phyloP scores from a whole-genome alignment of 2,888 invertebrate genomes.

The Aphelenchoides bicaudatus region DNA sequence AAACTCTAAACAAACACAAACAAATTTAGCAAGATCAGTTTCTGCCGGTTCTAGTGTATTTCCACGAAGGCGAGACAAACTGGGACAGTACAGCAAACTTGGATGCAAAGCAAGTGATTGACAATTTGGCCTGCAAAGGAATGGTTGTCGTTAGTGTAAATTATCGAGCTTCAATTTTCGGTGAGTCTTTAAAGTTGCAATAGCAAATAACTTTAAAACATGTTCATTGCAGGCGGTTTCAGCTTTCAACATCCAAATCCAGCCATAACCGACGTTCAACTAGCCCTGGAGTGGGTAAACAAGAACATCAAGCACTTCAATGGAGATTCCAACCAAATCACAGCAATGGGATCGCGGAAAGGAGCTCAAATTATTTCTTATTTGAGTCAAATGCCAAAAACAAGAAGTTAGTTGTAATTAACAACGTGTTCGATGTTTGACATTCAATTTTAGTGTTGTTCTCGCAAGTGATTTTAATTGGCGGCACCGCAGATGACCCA shows the following conservation, averaged over 20 bases:
- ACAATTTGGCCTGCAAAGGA: slow-evolving; percentile 5
- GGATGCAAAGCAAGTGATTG: not conserved
- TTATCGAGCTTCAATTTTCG: not conserved
- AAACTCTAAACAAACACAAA: too few species aligned
- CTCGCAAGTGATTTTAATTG: slow-evolving; percentile 4
- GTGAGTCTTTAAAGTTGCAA: too few species aligned
- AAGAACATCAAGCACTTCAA: slow-evolving; percentile 1
- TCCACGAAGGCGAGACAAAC: not conserved
- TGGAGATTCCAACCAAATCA: not conserved
- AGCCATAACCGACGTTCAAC: too few species aligned
- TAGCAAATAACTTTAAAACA: too few species aligned
- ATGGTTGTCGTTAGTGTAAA: slow-evolving; percentile 6
- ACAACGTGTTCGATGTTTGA: not conserved
- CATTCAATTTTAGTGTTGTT: slow-evolving; percentile 1
- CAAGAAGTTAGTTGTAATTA: not conserved
- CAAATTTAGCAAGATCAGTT: too few species aligned
- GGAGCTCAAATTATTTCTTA: slow-evolving; percentile 3
- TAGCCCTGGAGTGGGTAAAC: slow-evolving; percentile 8
- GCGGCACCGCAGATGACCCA: not conserved
- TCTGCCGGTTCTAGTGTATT: slow-evolving; percentile 5
- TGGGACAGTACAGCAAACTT: slow-evolving; percentile 2
- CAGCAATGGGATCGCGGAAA: slow-evolving; percentile 6
- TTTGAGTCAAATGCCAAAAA: slow-evolving; percentile 5
- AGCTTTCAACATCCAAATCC: too few species aligned
- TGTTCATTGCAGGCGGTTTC: too few species aligned